phyloP scores from a whole-genome alignment of 2,888 invertebrate species.

The Tetranychus piercei region DNA sequence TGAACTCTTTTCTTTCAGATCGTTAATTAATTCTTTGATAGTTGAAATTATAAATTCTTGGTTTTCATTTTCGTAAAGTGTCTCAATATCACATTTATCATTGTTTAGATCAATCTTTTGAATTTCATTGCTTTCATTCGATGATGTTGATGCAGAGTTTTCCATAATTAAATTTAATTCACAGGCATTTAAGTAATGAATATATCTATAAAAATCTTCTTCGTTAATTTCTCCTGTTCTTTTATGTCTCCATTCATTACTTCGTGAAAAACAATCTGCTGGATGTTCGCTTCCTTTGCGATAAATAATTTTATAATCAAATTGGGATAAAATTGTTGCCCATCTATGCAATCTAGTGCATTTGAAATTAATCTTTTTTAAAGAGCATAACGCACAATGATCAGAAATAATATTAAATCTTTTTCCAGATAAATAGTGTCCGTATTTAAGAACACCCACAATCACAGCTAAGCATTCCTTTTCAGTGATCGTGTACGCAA shows the following conservation, averaged over 20 bases:
- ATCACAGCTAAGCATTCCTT: slow-evolving; percentile 2
- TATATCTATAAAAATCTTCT: not conserved
- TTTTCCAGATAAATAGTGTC: not conserved
- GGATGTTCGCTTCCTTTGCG: not conserved
- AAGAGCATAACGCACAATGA: not conserved
- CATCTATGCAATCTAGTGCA: not conserved
- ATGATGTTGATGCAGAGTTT: too few species aligned
- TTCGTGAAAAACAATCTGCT: not conserved
- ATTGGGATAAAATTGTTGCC: not conserved
- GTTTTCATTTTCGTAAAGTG: too few species aligned
- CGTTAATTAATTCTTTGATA: too few species aligned
- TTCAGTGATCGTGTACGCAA: not conserved
- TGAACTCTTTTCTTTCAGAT: too few species aligned
- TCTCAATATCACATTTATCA: too few species aligned
- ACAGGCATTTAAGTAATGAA: too few species aligned
- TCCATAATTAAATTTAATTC: too few species aligned
- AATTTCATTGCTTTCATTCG: too few species aligned
- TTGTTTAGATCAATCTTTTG: too few species aligned
- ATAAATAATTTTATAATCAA: slow-evolving; percentile 4
- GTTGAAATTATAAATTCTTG: too few species aligned
- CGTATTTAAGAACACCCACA: not conserved
- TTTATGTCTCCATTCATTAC: not conserved
- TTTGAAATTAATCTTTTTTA: not conserved
- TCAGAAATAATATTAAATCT: not conserved
- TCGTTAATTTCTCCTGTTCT: not conserved